Conservation (phyloP, 2,797 vertebrate genomes). For the Antennarius maculatus region DNA sequence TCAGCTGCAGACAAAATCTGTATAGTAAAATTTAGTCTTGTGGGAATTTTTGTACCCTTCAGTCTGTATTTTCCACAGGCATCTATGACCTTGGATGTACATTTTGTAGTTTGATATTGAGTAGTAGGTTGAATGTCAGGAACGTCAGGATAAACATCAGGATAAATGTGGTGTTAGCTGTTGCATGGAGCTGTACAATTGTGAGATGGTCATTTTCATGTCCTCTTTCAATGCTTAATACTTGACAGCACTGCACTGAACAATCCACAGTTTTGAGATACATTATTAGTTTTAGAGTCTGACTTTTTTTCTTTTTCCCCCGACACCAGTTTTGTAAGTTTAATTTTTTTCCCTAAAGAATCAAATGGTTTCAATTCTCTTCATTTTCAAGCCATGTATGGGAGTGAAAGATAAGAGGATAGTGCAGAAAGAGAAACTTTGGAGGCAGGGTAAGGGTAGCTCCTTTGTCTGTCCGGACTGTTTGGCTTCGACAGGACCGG, state of each 20-base stretch:
- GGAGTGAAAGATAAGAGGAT: slow-evolving; percentile 43
- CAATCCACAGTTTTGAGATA: slow-evolving; percentile 3
- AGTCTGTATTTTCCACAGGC: no score
- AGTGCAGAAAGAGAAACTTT: slow-evolving; percentile 15
- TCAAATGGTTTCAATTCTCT: slow-evolving; percentile 20
- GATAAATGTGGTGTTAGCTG: no score
- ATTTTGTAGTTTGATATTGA: no score
- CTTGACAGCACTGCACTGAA: background rate
- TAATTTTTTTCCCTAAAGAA: background rate
- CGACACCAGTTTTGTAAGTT: slow-evolving; percentile 15
- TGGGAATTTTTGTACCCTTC: no score
- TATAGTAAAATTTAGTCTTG: no score
- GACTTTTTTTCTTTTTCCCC: slow-evolving; percentile 10
- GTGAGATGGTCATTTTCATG: no score
- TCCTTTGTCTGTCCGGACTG: slow-evolving; percentile 41
- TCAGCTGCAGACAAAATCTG: no score
- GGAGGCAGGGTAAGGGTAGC: slow-evolving; percentile 22
- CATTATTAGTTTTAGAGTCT: background rate
- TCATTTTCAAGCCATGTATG: slow-evolving; percentile 54
- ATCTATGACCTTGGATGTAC: no score
- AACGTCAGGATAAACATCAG: no score
- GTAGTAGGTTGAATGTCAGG: no score
- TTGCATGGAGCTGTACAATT: no score
- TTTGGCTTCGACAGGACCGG: slow-evolving; percentile 56
- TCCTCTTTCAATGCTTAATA: background rate